Evolutionary conservation across 2,113 vertebrate genomes (phyloP), one percentile per base, ranked within the genome.

Genomic region (Proterorhinus semilunaris): DNA sequence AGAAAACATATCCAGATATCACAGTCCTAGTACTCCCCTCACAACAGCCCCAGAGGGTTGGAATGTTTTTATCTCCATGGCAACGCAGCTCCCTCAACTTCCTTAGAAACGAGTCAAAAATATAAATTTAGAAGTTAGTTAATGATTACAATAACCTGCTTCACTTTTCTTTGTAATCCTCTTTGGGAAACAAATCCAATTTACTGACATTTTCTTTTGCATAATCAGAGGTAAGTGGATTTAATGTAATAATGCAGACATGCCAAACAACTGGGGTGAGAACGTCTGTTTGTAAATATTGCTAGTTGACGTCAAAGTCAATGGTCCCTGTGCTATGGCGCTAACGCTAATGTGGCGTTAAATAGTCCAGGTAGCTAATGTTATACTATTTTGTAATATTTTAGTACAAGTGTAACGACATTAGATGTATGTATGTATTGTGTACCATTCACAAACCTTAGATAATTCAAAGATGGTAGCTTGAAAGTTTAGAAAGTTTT

Each of bases 1-100:
- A 62, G 53, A 50, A 67, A 69, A 36, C n/a, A 65, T 17, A 12
- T 45, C 12, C 49, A 55, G n/a, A 46, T n/a, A 58, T 67, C 11
- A 55, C 16, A 5, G n/a, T 43, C 49, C 59, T 62, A 61, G 57
- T 57, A 2, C 17, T 57, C n/a, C 17, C 54, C 6, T 55, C 42
- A 68, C 42, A 71, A 53, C 57, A 63, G 46, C 17, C 8, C 21
- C 36, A 71, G 46, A 21, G 61, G 52, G 45, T 57, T 7, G 5
- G 67, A 71, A 72, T 73, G 71, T 78, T 69, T 53, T 68, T 76
- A 79, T 83, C 27, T 17, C 86, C 8, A 81, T 80, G 62, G 82
- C 73, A 86, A 87, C 80, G 84, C 76, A 47, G 43, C 54, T 71
- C 68, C 45, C n/a, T 17, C 9, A 49, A 68, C 69, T 16, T 71